phyloP scores from a whole-genome alignment of 2,113 vertebrate species.

The Rhinopomastus cyanomelas region DNA sequence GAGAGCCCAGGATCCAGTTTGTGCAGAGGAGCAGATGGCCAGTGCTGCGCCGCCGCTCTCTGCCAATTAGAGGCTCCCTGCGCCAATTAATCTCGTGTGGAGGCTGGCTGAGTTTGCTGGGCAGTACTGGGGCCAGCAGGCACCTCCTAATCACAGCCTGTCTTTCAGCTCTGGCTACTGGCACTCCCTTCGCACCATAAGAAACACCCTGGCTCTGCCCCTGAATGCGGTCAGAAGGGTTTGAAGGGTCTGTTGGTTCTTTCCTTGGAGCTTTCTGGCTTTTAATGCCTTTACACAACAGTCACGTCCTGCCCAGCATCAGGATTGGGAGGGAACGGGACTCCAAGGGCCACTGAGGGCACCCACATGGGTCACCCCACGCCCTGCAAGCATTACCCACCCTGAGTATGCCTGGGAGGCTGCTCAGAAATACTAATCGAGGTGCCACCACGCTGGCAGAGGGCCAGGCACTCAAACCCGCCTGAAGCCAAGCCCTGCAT shows the following conservation, averaged over 20 bases:
- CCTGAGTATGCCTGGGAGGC: not conserved
- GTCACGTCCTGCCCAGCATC: not conserved
- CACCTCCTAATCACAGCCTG: not conserved
- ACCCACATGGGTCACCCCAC: not conserved
- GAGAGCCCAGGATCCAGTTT: not conserved
- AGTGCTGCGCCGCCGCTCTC: not conserved
- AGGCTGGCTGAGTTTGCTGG: accelerated
- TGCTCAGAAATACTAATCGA: not conserved
- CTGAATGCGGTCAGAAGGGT: not conserved
- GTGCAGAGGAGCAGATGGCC: not conserved
- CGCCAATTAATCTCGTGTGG: not conserved
- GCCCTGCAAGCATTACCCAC: not conserved
- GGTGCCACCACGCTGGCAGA: not conserved
- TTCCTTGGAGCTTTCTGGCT: not conserved
- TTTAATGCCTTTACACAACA: not conserved
- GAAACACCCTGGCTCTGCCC: accelerated
- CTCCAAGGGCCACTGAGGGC: not conserved
- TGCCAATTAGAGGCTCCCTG: not conserved
- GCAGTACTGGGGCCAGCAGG: not conserved
- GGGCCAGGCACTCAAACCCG: not conserved
- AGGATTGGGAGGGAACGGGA: accelerated
- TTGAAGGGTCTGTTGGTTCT: not conserved
- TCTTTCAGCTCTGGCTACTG: not conserved
- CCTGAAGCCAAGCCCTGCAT: constrained; percentile 6
- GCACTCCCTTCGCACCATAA: not conserved